A percentile compares a stretch with the other conserved stretches of the same genome.
These are phyloP conservation scores for Cisticola juncidis DNA, from an alignment of 2,113 vertebrate genomes.

Conservation along the genomic window DNA sequence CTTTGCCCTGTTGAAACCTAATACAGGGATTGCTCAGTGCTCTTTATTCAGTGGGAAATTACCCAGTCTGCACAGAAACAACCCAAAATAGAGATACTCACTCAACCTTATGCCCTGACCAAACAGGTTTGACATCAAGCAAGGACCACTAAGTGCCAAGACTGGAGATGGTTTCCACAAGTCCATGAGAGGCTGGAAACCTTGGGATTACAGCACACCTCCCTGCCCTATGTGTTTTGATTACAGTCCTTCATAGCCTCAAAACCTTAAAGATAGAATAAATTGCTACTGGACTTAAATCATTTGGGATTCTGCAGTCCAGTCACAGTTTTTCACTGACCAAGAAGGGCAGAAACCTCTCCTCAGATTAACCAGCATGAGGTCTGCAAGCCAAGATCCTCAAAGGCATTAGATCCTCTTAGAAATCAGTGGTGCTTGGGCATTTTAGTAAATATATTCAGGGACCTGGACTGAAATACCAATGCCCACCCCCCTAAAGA, in stretches of 20 bases:
- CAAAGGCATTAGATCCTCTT: neutral
- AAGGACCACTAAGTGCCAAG: neutral
- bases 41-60: neutral
- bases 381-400: neutral
- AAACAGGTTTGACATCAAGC: neutral
- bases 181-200: neutral
- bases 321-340: neutral
- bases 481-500: neutral
- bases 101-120: neutral
- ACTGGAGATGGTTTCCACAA: neutral
- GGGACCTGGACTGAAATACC: neutral
- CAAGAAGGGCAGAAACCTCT: neutral
- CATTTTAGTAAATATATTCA: neutral
- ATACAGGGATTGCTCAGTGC: neutral
- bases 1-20: neutral
- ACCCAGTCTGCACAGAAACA: neutral
- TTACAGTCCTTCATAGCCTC: neutral
- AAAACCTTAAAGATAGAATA: neutral
- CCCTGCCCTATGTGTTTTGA: neutral
- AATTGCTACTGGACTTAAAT: neutral
- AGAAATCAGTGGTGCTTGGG: neutral
- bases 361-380: neutral
- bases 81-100: neutral
- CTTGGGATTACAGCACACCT: neutral
- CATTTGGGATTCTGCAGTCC: neutral